Base-by-base conservation (phyloP, 2,797 vertebrate species). In the Myotis findleyi region DNA sequence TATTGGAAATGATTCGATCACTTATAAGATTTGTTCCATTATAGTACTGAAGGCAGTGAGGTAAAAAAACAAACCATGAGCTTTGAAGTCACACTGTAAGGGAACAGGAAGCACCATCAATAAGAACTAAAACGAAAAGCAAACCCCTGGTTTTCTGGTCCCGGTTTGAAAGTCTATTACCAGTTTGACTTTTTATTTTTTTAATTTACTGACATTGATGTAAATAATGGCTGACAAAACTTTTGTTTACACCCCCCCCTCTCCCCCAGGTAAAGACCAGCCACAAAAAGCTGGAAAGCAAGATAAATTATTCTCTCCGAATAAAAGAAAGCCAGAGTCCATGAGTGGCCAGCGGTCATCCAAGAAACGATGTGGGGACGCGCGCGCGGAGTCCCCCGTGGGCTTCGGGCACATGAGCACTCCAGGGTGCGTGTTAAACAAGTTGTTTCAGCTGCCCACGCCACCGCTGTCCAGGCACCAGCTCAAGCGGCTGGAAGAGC, bases 401-500 rank as follows among this genome's bases (percentile, higher is more conserved):
- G 98, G 98, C 95, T 98, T 98, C 0, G 97, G 97, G 13, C 98
- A 98, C 0, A 84, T 98, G 69, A 97, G 99, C 84, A 93, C 96
- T 0, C 96, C 98, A 1, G 98, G 96, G 9, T 99, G 98, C 0
- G 97, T 98, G 73, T 97, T 99, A 95, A 99, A 98, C 97, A 99
- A 99, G 20, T 98, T 99, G 64, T 97, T 99, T 17, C 99, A 99
- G 97, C 98, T 99, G 97, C 99, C 99, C 5, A 99, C 99, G 0
- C 99, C 99, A 1, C 99, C 99, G 10, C 96, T 99, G 90, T 99
- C 99, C 62, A 99, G 99, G 89, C 99, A 99, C 97, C 99, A 99
- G 97, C 98, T 99, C 44, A 99, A 99, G 98, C 99, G 99, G 51
- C 98, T 99, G 96, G 99, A 99, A 98, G 99, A 99, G 97, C 99